These are phyloP conservation scores for Merluccius polli DNA, from an alignment of 2,797 vertebrate species.

Conservation along the genomic window DNA sequence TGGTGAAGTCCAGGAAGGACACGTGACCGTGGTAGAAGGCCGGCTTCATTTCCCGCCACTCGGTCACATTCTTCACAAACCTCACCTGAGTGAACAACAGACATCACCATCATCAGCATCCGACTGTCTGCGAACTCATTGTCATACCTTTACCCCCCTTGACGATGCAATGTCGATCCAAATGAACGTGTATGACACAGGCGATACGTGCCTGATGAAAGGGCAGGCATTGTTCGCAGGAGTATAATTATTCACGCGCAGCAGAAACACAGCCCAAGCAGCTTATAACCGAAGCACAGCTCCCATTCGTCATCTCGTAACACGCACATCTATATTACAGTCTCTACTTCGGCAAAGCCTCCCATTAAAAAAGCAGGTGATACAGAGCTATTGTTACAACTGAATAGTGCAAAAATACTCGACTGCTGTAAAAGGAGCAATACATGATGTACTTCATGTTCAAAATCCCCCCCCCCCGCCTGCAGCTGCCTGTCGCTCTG, in stretches of 20 bases:
- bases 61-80: slow-evolving; percentile 96
- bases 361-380: no score
- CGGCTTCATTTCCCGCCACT: slow-evolving; percentile 97
- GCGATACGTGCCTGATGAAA: background rate
- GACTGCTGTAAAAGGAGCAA: background rate
- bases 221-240: background rate
- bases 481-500: background rate
- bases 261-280: background rate
- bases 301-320: background rate
- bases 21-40: slow-evolving; percentile 97
- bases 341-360: background rate
- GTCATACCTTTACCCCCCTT: background rate
- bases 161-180: background rate
- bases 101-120: background rate
- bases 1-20: slow-evolving; percentile 91
- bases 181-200: no score
- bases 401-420: background rate
- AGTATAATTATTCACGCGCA: no score
- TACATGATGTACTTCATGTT: background rate
- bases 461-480: background rate
- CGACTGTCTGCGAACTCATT: background rate
- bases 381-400: background rate
- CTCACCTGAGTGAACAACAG: slow-evolving; percentile 58
- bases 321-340: background rate
- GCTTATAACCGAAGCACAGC: background rate